phyloP scores from a whole-genome alignment of 2,797 vertebrate species.

The Fistularia commersonii region DNA sequence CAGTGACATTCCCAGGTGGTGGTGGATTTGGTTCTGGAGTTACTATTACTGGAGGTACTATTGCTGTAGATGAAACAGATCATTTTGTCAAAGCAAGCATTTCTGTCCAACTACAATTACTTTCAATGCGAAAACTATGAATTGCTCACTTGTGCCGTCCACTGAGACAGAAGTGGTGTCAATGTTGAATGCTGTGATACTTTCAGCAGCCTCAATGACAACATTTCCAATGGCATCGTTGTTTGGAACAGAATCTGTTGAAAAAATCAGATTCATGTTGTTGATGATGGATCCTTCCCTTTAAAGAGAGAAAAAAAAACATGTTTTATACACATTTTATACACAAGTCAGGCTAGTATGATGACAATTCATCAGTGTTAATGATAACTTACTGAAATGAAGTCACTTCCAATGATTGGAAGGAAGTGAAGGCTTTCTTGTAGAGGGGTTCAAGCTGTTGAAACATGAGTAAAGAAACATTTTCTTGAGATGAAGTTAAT shows the following conservation, averaged over 20 bases:
- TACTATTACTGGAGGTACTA: too few species aligned
- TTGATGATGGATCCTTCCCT: slow-evolving; percentile 13
- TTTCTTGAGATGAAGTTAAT: not conserved
- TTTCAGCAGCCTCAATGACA: not conserved
- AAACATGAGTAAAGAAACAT: slow-evolving; percentile 5
- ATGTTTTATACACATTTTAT: not conserved
- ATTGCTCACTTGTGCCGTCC: too few species aligned
- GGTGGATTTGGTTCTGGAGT: too few species aligned
- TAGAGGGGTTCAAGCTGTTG: slow-evolving; percentile 49
- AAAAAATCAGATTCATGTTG: slow-evolving; percentile 1
- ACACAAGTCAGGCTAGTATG: not conserved
- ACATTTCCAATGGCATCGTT: not conserved
- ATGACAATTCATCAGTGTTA: not conserved
- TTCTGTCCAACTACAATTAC: too few species aligned
- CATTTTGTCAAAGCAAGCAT: too few species aligned
- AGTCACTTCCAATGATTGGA: slow-evolving; percentile 22
- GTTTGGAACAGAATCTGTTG: not conserved
- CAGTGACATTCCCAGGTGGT: too few species aligned
- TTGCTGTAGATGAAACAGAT: too few species aligned
- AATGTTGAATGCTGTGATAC: too few species aligned
- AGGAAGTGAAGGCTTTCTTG: slow-evolving; percentile 14
- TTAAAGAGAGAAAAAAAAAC: not conserved
- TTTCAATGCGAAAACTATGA: too few species aligned
- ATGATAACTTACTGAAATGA: slow-evolving; percentile 46
- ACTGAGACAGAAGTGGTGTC: too few species aligned